Percentiles rank a stretch among this genome's conserved stretches.
Conservation (phyloP, 2,113 vertebrate genomes). For the Microtus ochrogaster region DNA sequence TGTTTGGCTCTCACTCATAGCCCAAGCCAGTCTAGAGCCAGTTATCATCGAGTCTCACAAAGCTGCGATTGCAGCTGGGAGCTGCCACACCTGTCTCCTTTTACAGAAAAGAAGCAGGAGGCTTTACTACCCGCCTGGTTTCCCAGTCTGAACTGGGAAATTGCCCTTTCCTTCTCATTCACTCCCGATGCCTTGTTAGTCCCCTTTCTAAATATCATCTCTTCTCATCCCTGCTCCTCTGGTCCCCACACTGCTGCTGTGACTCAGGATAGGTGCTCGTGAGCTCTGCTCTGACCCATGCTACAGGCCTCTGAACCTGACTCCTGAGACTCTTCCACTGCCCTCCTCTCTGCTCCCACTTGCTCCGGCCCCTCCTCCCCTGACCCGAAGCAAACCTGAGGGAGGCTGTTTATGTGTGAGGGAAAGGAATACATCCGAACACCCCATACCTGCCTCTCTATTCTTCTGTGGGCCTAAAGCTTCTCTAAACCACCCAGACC, state of each 20-base stretch:
- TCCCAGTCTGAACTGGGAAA: no score
- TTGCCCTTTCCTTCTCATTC: background rate
- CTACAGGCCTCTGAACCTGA: background rate
- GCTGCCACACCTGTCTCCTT: background rate
- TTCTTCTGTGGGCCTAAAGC: background rate
- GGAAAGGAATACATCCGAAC: no score
- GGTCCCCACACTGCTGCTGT: background rate
- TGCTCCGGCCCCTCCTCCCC: background rate
- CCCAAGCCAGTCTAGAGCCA: background rate
- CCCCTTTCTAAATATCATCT: background rate
- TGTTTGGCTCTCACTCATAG: background rate
- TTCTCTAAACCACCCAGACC: background rate
- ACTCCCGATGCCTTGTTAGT: background rate
- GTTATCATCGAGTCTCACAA: background rate
- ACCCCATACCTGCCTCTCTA: background rate
- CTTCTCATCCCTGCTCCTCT: background rate
- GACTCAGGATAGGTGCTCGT: background rate
- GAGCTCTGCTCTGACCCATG: background rate
- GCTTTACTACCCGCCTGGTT: background rate
- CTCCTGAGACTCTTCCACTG: background rate
- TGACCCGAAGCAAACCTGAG: background rate
- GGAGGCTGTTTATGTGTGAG: no score
- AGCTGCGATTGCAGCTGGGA: background rate
- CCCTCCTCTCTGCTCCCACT: background rate
- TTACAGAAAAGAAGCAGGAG: background rate